Evolutionary conservation across 2,797 vertebrate genomes (phyloP).

Genomic region (Melanotaenia pygmaea): DNA sequence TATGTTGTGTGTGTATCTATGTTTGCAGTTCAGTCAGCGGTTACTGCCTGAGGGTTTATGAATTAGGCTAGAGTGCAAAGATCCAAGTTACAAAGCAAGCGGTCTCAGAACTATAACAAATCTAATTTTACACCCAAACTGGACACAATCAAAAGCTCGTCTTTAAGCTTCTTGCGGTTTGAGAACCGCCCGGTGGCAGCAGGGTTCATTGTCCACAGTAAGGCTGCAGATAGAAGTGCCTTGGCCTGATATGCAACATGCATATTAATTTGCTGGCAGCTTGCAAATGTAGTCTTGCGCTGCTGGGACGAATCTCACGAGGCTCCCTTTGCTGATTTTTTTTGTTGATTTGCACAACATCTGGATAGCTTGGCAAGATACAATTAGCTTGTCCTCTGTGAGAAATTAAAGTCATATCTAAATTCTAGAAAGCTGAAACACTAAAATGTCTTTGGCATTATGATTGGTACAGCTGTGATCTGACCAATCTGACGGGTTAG

Average conservation of each 20-base stretch:
- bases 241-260: constrained; percentile 66
- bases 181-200: constrained; percentile 10
- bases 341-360: neutral
- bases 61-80: constrained; percentile 27
- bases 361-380: neutral
- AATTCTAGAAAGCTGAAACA: neutral
- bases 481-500: too few relatives aligned
- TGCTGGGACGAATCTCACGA: constrained; percentile 5
- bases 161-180: constrained; percentile 2
- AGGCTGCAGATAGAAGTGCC: constrained; percentile 70
- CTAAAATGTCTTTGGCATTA: too few relatives aligned
- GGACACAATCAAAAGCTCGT: constrained; percentile 22
- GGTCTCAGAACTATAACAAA: constrained; percentile 3
- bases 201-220: constrained; percentile 47
- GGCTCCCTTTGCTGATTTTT: constrained; percentile 6
- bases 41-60: constrained; percentile 32
- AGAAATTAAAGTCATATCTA: neutral
- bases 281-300: constrained; percentile 38
- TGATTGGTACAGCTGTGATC: too few relatives aligned
- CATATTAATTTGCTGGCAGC: constrained; percentile 46
- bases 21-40: constrained; percentile 19
- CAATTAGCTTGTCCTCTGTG: neutral
- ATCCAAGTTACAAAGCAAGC: constrained; percentile 18
- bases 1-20: constrained; percentile 9
- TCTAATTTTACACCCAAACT: neutral